These are phyloP conservation scores for Phoenicopterus ruber DNA, from an alignment of 2,113 vertebrate species.

Conservation along the genomic window DNA sequence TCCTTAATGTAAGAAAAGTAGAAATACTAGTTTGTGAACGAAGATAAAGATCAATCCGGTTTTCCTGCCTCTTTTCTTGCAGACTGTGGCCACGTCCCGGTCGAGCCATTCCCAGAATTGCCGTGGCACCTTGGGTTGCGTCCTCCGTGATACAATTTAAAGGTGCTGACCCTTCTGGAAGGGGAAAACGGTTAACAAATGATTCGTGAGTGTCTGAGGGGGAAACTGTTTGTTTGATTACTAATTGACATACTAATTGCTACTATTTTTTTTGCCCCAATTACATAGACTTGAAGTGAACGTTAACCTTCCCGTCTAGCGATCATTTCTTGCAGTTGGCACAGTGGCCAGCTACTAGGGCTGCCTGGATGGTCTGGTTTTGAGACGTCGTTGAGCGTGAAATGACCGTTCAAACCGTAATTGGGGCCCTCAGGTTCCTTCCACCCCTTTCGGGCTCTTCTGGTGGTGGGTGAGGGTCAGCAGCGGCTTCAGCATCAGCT, in stretches of 20 bases:
- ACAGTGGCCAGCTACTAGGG: too few relatives aligned
- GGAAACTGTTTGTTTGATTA: background rate
- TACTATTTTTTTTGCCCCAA: background rate
- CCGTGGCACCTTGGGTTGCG: too few relatives aligned
- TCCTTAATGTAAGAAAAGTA: background rate
- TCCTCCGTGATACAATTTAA: background rate
- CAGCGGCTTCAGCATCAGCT: background rate
- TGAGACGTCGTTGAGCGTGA: background rate
- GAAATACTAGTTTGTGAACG: background rate
- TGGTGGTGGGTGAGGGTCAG: background rate
- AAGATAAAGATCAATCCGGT: accelerated
- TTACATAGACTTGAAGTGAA: background rate
- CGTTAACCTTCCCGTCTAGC: background rate
- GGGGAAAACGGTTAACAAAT: background rate
- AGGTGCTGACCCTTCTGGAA: background rate
- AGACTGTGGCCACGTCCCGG: background rate
- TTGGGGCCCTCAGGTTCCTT: background rate
- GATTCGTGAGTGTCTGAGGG: background rate
- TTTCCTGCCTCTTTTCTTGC: background rate
- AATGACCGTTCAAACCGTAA: background rate
- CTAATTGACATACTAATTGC: background rate
- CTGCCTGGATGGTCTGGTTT: background rate
- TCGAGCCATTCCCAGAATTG: background rate
- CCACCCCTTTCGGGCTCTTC: background rate
- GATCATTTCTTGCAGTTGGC: background rate